These are phyloP conservation scores for Actinia equina DNA, from an alignment of 64 coral and sea anemone genomes.

Conservation along the genomic window DNA sequence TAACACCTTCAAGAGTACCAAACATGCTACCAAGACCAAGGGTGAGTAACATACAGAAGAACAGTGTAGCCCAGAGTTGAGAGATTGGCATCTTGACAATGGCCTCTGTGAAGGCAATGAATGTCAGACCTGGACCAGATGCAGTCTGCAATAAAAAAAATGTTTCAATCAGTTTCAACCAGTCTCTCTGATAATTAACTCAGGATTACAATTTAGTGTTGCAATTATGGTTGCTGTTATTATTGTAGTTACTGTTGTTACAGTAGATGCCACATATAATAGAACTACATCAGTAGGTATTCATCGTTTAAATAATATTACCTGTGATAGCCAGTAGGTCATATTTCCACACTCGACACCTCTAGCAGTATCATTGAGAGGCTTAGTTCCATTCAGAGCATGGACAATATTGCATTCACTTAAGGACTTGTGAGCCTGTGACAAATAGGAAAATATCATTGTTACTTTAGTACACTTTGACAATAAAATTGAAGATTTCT, in stretches of 20 bases:
- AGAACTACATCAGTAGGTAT: too few species aligned
- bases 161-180: neutral
- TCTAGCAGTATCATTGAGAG: neutral
- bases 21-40: slow-evolving; percentile 96
- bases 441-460: neutral
- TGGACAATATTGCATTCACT: neutral
- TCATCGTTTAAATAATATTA: neutral
- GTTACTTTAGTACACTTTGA: neutral
- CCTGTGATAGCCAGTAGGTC: slow-evolving; percentile 76
- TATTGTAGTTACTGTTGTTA: too few species aligned
- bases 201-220: neutral
- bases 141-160: slow-evolving; percentile 58
- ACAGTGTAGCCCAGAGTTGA: slow-evolving; percentile 84
- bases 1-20: slow-evolving; percentile 85
- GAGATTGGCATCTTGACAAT: slow-evolving; percentile 81
- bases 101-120: slow-evolving; percentile 96
- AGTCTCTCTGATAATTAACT: too few species aligned
- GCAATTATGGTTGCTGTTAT: neutral
- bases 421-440: neutral
- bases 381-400: neutral
- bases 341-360: slow-evolving; percentile 44
- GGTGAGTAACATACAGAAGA: slow-evolving; percentile 94
- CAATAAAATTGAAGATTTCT: neutral
- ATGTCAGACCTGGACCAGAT: slow-evolving; percentile 80
- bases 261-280: too few species aligned